Conservation (phyloP, 2,888 invertebrate species). For the Cerastoderma edule region DNA sequence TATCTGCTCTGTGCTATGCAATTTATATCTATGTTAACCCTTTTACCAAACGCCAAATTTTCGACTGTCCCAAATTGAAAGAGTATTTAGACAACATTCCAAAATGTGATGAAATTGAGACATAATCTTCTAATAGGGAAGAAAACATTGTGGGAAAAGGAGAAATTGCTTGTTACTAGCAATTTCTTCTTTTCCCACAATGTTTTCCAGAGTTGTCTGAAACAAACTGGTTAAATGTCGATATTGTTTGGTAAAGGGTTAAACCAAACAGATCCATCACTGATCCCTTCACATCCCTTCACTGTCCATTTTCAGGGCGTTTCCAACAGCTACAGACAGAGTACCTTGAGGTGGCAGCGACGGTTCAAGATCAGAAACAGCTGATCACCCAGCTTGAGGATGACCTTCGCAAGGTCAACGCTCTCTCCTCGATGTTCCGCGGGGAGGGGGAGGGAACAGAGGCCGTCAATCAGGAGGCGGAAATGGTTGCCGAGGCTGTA, state of each 20-base stretch:
- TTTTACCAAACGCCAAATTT: too few relatives aligned
- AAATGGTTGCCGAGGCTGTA: slow-evolving; percentile 80
- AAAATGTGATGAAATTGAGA: too few relatives aligned
- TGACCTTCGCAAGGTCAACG: slow-evolving; percentile 83
- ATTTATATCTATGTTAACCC: too few relatives aligned
- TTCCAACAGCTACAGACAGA: slow-evolving; percentile 77
- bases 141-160: slow-evolving; percentile 12
- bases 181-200: not conserved
- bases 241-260: too few relatives aligned
- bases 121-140: too few relatives aligned
- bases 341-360: slow-evolving; percentile 77
- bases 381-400: slow-evolving; percentile 84
- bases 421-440: slow-evolving; percentile 83
- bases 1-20: not conserved
- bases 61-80: too few relatives aligned
- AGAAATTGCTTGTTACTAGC: not conserved
- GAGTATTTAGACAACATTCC: too few relatives aligned
- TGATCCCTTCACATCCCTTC: too few relatives aligned
- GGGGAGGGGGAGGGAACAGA: slow-evolving; percentile 82
- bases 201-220: too few relatives aligned
- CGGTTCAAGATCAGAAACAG: slow-evolving; percentile 81
- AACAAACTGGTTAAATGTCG: too few relatives aligned
- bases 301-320: slow-evolving; percentile 62
- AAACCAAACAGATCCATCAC: too few relatives aligned
- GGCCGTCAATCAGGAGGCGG: slow-evolving; percentile 59